These are phyloP conservation scores for Emydocephalus ijimae DNA, from an alignment of 2,113 vertebrate genomes.

Conservation along the genomic window DNA sequence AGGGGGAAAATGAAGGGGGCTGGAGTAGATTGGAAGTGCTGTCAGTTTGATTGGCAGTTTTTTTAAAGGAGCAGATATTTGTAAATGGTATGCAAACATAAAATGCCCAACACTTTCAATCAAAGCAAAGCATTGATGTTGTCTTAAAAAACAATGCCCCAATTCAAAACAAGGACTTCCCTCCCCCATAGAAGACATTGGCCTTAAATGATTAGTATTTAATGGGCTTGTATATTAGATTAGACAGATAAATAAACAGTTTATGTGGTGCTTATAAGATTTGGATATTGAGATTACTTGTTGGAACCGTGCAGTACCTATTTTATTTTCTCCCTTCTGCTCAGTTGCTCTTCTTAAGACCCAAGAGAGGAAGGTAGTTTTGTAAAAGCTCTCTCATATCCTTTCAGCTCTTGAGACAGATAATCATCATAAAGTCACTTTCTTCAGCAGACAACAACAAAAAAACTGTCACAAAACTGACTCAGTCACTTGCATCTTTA, in stretches of 20 bases:
- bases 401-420: conserved; percentile 22
- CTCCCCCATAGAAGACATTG: not conserved
- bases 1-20: not conserved
- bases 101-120: conserved; percentile 6
- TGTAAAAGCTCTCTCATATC: conserved; percentile 11
- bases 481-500: conserved; percentile 12
- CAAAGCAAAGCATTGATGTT: conserved; percentile 5
- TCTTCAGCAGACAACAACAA: conserved; percentile 20
- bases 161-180: conserved; percentile 9
- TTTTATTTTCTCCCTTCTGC: not conserved
- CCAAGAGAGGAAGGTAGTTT: conserved; percentile 5
- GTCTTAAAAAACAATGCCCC: not conserved
- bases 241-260: conserved; percentile 19
- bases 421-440: conserved; percentile 17
- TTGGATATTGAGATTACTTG: not conserved
- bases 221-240: conserved; percentile 12
- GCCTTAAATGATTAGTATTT: conserved; percentile 11
- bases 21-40: not conserved
- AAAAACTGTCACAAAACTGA: conserved; percentile 14
- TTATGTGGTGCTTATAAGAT: not conserved
- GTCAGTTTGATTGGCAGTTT: conserved; percentile 24
- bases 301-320: not conserved
- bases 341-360: conserved; percentile 20
- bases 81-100: conserved; percentile 16
- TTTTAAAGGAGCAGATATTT: not conserved